Conservation (phyloP, 2,797 vertebrate species). For the Gastrophryne carolinensis region DNA sequence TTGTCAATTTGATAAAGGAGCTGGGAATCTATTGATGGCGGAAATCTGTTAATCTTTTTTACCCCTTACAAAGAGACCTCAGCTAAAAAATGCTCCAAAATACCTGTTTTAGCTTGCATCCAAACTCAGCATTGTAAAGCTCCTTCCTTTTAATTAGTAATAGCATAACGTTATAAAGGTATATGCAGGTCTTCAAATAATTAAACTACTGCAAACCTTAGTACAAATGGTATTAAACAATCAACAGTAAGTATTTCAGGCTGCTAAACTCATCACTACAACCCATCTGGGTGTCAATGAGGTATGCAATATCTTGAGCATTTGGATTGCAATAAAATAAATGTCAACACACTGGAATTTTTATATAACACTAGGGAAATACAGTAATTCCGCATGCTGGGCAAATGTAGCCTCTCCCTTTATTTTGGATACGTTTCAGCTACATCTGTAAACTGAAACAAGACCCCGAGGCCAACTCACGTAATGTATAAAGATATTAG, state of each 20-base stretch:
- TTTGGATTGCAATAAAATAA: slow-evolving; percentile 18
- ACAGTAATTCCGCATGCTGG: slow-evolving; percentile 42
- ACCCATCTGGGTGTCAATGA: not conserved
- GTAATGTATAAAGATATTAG: slow-evolving; percentile 19
- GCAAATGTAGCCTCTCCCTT: slow-evolving; percentile 43
- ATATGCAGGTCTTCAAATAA: not conserved
- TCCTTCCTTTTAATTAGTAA: no score
- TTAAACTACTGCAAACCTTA: not conserved
- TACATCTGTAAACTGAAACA: slow-evolving; percentile 51
- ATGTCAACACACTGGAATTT: slow-evolving; percentile 43
- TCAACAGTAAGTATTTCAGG: not conserved
- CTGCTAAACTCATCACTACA: not conserved
- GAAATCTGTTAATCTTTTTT: no score
- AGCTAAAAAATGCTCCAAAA: no score
- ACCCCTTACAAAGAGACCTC: no score
- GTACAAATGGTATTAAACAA: not conserved
- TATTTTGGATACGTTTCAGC: slow-evolving; percentile 47
- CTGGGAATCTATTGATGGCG: no score
- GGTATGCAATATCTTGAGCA: not conserved
- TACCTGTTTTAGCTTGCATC: no score
- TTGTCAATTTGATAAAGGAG: no score
- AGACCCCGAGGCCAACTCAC: not conserved
- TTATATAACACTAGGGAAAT: slow-evolving; percentile 41
- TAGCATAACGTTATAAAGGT: no score
- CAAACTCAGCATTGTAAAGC: no score